Conservation (phyloP, 2,888 invertebrate species). For the Pycnomerus fuliginosus region DNA sequence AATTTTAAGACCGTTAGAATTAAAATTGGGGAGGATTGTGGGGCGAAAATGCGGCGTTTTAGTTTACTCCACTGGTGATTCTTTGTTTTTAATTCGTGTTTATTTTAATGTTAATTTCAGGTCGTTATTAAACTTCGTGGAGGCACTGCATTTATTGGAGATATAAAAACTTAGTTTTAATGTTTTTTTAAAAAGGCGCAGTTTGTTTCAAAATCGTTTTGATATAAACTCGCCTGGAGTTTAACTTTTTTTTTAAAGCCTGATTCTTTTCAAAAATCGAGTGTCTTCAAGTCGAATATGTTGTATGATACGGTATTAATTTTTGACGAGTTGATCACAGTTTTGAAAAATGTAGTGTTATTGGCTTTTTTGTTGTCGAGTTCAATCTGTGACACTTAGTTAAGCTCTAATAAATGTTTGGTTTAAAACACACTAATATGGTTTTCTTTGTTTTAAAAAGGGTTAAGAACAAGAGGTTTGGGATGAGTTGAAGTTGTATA, state of each 20-base stretch:
- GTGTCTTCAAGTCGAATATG: background rate
- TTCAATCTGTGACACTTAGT: constrained; percentile 31
- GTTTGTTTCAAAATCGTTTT: constrained; percentile 2
- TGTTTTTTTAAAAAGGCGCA: background rate
- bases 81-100: constrained; percentile 40
- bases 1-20: constrained; percentile 12
- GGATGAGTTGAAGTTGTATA: constrained; percentile 59
- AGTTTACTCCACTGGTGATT: constrained; percentile 5
- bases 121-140: constrained; percentile 44
- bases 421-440: constrained; percentile 44
- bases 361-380: constrained; percentile 8
- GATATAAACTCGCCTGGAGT: constrained; percentile 4
- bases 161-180: constrained; percentile 26
- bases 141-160: constrained; percentile 33
- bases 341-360: constrained; percentile 15
- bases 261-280: constrained; percentile 6
- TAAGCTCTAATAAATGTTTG: constrained; percentile 34
- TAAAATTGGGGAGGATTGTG: background rate
- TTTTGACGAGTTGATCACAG: constrained; percentile 3
- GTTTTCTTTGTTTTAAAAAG: constrained; percentile 78
- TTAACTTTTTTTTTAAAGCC: constrained; percentile 12
- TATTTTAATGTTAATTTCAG: constrained; percentile 45
- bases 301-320: background rate
- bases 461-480: constrained; percentile 81
- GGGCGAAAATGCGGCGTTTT: background rate